phyloP scores from a whole-genome alignment of 2,888 invertebrate genomes.

The Tipula unca region DNA sequence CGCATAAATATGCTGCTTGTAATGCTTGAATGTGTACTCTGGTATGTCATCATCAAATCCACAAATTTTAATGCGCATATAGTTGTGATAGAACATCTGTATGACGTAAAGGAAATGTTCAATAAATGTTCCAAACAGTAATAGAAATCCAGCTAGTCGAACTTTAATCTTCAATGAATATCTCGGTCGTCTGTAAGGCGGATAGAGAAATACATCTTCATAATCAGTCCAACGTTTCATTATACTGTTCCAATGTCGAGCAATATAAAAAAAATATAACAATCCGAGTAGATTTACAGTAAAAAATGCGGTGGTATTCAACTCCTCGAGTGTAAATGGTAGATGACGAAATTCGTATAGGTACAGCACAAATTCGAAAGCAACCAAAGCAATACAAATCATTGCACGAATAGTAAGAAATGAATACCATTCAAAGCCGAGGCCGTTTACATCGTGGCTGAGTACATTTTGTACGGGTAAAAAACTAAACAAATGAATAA shows the following conservation, averaged over 20 bases:
- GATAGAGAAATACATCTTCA: not conserved
- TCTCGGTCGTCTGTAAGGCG: not conserved
- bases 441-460: not conserved
- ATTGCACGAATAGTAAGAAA: not conserved
- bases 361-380: not conserved
- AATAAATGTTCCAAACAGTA: not conserved
- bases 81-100: not conserved
- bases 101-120: not conserved
- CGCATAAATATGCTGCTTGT: not conserved
- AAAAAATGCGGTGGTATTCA: not conserved
- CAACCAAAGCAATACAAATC: not conserved
- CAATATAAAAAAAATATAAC: not conserved
- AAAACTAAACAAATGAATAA: not conserved
- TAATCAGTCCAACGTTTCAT: not conserved
- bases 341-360: not conserved
- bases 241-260: not conserved
- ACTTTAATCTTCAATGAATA: not conserved
- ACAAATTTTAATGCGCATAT: not conserved
- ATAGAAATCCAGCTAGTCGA: not conserved
- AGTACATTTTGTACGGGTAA: not conserved
- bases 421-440: not conserved
- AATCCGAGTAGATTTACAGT: not conserved
- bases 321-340: not conserved
- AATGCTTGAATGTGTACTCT: not conserved
- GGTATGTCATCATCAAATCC: not conserved